Evolutionary conservation across 1,140 invertebrate species (phyloP).

Genomic region (Drosophila pectinifera): DNA sequence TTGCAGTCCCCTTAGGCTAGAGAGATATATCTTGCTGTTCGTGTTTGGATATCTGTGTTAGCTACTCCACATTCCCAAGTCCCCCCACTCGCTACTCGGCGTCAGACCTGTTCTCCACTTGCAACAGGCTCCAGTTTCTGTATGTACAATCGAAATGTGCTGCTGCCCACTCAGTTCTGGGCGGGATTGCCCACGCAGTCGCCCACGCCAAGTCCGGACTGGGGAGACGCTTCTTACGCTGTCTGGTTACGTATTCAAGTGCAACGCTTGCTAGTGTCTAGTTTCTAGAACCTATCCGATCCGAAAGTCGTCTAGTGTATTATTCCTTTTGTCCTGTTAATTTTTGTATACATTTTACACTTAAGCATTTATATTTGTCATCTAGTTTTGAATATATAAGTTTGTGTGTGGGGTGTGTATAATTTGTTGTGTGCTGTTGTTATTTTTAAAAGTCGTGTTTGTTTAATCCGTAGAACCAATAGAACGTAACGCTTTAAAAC

Average conservation of each 20-base stretch:
- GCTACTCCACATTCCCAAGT: conserved; percentile 40
- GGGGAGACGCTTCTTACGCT: conserved; percentile 25
- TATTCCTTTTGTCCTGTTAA: conserved; percentile 39
- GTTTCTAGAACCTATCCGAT: conserved; percentile 47
- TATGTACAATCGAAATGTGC: conserved; percentile 54
- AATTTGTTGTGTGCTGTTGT: conserved; percentile 13
- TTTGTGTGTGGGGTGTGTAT: conserved; percentile 28
- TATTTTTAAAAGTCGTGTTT: conserved; percentile 53
- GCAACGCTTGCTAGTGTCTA: conserved; percentile 57
- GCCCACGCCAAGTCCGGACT: conserved; percentile 23
- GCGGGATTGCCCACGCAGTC: conserved; percentile 24
- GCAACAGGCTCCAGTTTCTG: conserved; percentile 14
- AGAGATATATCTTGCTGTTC: conserved; percentile 22
- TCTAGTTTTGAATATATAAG: conserved; percentile 53
- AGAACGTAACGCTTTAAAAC: conserved; percentile 62
- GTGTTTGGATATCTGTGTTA: conserved; percentile 42
- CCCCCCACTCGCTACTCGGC: conserved; percentile 18
- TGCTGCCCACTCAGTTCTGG: background rate
- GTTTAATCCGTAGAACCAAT: conserved; percentile 57
- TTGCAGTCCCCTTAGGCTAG: conserved; percentile 29
- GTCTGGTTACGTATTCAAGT: conserved; percentile 46
- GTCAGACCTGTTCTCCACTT: conserved; percentile 34
- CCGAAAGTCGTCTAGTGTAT: conserved; percentile 49
- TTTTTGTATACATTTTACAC: conserved; percentile 71
- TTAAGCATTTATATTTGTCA: conserved; percentile 48